Evolutionary conservation across 2,888 invertebrate genomes (phyloP).

Genomic region (Cryptocephalus primarius): DNA sequence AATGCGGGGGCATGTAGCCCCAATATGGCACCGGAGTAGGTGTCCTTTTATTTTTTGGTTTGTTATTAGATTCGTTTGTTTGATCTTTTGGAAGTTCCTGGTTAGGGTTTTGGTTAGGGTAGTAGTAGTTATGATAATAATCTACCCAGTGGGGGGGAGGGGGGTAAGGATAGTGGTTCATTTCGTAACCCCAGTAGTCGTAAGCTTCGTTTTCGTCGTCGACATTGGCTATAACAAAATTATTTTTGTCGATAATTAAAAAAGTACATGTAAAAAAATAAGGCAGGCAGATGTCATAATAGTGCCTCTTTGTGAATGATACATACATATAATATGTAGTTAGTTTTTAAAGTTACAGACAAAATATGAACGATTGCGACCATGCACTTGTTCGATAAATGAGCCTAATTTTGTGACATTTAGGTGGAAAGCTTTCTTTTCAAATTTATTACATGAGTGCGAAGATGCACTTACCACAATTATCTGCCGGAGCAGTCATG

Average conservation of each 20-base stretch:
- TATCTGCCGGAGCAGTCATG: conserved; percentile 51
- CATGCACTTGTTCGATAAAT: conserved; percentile 4
- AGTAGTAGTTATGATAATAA: conserved; percentile 21
- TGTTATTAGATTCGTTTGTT: background rate
- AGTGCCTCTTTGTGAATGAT: conserved; percentile 1
- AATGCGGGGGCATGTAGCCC: conserved; percentile 22
- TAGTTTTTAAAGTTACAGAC: conserved; percentile 8
- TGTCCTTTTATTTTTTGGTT: background rate
- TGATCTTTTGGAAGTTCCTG: conserved; percentile 5
- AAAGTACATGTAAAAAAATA: conserved; percentile 5
- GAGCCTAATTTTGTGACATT: background rate
- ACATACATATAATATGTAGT: conserved; percentile 5
- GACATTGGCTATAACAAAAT: conserved; percentile 36
- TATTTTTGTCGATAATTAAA: conserved; percentile 1
- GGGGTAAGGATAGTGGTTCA: conserved; percentile 23
- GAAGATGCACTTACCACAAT: conserved; percentile 35
- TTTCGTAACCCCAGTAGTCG: conserved; percentile 25
- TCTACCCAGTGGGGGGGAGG: conserved; percentile 26
- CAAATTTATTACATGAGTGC: background rate
- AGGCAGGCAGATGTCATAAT: conserved; percentile 18
- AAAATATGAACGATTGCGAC: conserved; percentile 6
- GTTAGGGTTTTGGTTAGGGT: conserved; percentile 3
- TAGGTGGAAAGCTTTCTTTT: background rate
- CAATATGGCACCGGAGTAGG: conserved; percentile 21
- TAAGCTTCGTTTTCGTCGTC: conserved; percentile 26